Conservation (phyloP, 2,113 vertebrate species). For the Vulpes lagopus region DNA sequence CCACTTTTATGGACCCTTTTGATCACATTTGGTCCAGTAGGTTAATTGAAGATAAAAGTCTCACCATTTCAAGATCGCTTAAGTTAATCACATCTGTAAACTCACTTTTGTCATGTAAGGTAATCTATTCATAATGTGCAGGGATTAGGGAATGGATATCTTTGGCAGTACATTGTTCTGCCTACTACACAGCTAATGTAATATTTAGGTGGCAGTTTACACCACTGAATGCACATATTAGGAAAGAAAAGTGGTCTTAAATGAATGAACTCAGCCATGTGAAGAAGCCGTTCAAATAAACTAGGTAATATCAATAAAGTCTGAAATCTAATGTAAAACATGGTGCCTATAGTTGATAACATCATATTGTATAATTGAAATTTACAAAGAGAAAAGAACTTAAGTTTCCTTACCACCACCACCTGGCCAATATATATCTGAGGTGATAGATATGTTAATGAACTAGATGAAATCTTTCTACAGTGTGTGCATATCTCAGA, state of each 20-base stretch:
- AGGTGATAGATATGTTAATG: background rate
- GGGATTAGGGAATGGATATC: background rate
- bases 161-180: background rate
- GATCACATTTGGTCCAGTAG: background rate
- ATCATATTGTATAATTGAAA: background rate
- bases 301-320: background rate
- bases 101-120: background rate
- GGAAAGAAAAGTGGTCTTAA: background rate
- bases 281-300: slow-evolving; percentile 3
- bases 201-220: background rate
- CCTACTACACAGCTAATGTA: background rate
- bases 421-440: background rate
- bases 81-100: background rate
- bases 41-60: background rate
- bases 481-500: background rate
- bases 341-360: background rate
- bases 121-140: background rate
- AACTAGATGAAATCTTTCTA: background rate
- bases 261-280: background rate
- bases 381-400: background rate
- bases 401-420: background rate
- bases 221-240: background rate
- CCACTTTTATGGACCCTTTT: background rate
- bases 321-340: background rate
- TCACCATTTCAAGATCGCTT: background rate